Evolutionary conservation across 64 coral and sea anemone species (phyloP).

Genomic region (Pachyseris speciosa): DNA sequence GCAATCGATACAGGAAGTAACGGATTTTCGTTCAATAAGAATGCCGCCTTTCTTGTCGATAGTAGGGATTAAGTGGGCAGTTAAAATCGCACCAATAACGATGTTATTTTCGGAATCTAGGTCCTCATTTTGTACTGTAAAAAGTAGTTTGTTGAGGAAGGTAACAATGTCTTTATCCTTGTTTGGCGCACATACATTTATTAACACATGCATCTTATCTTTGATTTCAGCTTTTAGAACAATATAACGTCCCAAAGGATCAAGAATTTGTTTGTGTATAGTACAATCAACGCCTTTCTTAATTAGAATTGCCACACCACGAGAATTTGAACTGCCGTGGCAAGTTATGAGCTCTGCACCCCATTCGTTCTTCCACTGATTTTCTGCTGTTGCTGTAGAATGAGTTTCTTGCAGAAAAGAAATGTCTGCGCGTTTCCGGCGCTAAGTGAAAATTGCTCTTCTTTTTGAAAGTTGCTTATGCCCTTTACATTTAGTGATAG

Average conservation of each 20-base stretch:
- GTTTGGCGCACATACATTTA: constrained; percentile 42
- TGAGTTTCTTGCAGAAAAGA: constrained; percentile 24
- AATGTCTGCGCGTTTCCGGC: not conserved
- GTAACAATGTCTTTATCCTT: not conserved
- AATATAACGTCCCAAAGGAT: constrained; percentile 8
- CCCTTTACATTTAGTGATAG: not conserved
- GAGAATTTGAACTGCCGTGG: not conserved
- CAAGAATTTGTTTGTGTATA: not conserved
- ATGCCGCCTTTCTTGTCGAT: constrained; percentile 8
- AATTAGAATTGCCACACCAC: constrained; percentile 15
- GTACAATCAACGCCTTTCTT: not conserved
- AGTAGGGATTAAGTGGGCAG: not conserved
- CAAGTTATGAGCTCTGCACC: not conserved
- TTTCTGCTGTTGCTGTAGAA: not conserved
- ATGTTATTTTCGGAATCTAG: not conserved
- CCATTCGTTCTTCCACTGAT: constrained; percentile 19
- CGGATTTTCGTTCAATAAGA: not conserved
- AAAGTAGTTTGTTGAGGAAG: not conserved
- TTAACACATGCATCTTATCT: not conserved
- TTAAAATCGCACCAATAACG: constrained; percentile 35
- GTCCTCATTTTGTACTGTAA: not conserved
- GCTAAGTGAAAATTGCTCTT: constrained; percentile 6
- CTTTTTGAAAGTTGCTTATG: constrained; percentile 23
- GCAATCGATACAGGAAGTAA: not conserved
- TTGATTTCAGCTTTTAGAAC: not conserved